Conservation (phyloP, 1,140 invertebrate genomes). For the Penaeus japonicus region DNA sequence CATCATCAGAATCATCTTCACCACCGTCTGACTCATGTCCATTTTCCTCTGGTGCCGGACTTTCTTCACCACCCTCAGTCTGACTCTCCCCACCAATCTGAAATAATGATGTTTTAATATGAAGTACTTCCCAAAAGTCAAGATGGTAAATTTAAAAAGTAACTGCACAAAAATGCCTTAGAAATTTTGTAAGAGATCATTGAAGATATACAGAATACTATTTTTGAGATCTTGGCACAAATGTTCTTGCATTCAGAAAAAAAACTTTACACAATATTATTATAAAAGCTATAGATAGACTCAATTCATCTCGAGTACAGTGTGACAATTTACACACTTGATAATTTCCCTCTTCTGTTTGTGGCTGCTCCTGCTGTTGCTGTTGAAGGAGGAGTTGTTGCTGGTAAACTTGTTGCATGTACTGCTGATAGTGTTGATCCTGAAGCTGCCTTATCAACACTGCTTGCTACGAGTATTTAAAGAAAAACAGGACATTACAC, state of each 20-base stretch:
- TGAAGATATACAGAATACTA: too few relatives aligned
- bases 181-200: too few relatives aligned
- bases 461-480: slow-evolving; percentile 76
- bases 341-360: slow-evolving; percentile 28
- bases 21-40: slow-evolving; percentile 46
- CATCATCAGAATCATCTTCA: slow-evolving; percentile 39
- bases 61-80: slow-evolving; percentile 47
- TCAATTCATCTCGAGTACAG: too few relatives aligned
- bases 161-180: too few relatives aligned
- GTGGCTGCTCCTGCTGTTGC: slow-evolving; percentile 33
- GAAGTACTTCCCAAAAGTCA: too few relatives aligned
- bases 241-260: too few relatives aligned
- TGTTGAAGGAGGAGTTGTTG: slow-evolving; percentile 66
- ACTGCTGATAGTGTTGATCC: slow-evolving; percentile 97
- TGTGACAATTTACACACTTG: background rate
- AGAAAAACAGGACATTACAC: slow-evolving; percentile 24
- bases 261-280: too few relatives aligned
- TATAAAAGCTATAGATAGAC: too few relatives aligned
- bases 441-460: slow-evolving; percentile 91
- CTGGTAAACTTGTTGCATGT: slow-evolving; percentile 86
- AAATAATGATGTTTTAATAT: background rate
- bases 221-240: too few relatives aligned
- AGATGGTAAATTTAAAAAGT: too few relatives aligned
- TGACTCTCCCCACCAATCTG: slow-evolving; percentile 22
- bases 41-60: slow-evolving; percentile 37